Conservation (phyloP, 2,888 invertebrate genomes). For the Crioceris asparagi region DNA sequence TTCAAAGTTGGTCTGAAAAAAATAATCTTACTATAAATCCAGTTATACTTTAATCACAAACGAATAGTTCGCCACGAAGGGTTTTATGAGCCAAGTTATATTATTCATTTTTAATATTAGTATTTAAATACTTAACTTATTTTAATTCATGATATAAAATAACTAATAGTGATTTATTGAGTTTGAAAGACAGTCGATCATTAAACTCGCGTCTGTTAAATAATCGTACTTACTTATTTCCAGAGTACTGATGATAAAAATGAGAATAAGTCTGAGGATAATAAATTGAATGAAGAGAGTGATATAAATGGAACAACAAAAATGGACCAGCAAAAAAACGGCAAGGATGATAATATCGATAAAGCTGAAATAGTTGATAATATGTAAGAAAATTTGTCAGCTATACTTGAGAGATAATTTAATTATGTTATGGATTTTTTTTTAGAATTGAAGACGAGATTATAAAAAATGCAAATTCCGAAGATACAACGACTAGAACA, state of each 20-base stretch:
- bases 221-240: too few relatives aligned
- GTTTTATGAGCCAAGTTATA: too few relatives aligned
- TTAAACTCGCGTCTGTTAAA: too few relatives aligned
- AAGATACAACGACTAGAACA: constrained; percentile 34
- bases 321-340: constrained; percentile 26
- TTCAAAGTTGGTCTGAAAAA: neutral
- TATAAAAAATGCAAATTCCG: constrained; percentile 37
- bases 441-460: constrained; percentile 36
- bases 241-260: constrained; percentile 31
- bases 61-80: too few relatives aligned
- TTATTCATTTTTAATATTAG: too few relatives aligned
- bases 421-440: constrained; percentile 19
- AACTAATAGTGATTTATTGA: too few relatives aligned
- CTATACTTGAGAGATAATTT: constrained; percentile 1
- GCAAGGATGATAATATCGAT: constrained; percentile 32
- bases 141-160: too few relatives aligned
- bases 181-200: too few relatives aligned
- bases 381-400: constrained; percentile 31
- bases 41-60: too few relatives aligned
- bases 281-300: constrained; percentile 24
- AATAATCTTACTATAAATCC: too few relatives aligned
- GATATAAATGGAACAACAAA: constrained; percentile 34
- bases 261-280: constrained; percentile 30
- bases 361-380: constrained; percentile 36
- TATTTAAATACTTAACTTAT: too few relatives aligned